These are phyloP conservation scores for Atherix ibis DNA, from an alignment of 2,888 invertebrate genomes.

Conservation along the genomic window DNA sequence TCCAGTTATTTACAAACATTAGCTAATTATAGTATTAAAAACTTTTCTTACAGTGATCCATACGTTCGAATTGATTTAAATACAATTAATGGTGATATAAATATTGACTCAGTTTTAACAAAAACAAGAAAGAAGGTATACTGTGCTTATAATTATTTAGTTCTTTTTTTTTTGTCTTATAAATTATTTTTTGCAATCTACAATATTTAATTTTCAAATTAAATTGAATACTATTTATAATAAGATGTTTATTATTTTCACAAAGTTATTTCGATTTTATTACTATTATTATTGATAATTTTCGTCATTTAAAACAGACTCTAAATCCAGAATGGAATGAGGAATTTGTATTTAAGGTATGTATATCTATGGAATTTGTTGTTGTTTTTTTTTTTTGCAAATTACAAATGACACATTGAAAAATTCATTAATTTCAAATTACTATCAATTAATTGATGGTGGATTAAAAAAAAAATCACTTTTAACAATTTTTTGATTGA, in stretches of 20 bases:
- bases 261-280: slow-evolving; percentile 3
- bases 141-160: too few relatives aligned
- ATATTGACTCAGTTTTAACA: slow-evolving; percentile 83
- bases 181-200: neutral
- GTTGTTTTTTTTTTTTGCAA: too few relatives aligned
- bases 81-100: slow-evolving; percentile 69
- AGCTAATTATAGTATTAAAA: too few relatives aligned
- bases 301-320: slow-evolving; percentile 50
- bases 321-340: slow-evolving; percentile 96
- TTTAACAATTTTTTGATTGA: too few relatives aligned
- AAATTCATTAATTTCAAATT: too few relatives aligned
- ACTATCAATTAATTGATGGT: too few relatives aligned
- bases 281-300: neutral
- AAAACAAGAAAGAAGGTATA: slow-evolving; percentile 90
- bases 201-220: neutral
- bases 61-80: slow-evolving; percentile 88
- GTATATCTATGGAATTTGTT: too few relatives aligned
- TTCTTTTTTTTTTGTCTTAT: too few relatives aligned
- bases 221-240: neutral
- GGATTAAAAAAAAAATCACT: too few relatives aligned
- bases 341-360: slow-evolving; percentile 89
- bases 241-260: slow-evolving; percentile 2
- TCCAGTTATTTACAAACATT: too few relatives aligned
- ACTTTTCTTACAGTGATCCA: slow-evolving; percentile 60
- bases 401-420: too few relatives aligned